Percentiles rank a stretch among this genome's conserved stretches.
Conservation (phyloP, 2,113 vertebrate genomes). For the Sphaerodactylus townsendi region DNA sequence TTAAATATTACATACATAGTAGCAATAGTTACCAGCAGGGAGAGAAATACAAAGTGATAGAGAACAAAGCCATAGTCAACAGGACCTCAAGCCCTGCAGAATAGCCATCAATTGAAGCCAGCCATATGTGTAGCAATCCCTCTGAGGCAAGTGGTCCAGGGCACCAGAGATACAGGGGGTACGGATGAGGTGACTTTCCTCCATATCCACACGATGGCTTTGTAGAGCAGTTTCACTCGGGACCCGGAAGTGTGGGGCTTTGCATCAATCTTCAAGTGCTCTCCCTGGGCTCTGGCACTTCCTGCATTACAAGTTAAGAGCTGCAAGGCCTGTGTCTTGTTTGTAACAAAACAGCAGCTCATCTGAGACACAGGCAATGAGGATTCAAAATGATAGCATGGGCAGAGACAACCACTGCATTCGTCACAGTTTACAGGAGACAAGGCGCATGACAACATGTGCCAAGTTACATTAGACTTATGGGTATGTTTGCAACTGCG, state of each 20-base stretch:
- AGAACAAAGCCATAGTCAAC: not conserved
- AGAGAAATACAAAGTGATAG: not conserved
- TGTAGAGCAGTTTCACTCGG: not conserved
- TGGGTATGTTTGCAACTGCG: not conserved
- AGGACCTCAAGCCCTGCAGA: not conserved
- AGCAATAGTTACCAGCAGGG: too few relatives aligned
- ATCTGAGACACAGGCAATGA: rapidly evolving
- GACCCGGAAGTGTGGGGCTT: not conserved
- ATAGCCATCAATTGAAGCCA: not conserved
- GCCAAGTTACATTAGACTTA: not conserved
- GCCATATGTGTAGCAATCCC: not conserved
- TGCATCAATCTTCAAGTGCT: too few relatives aligned
- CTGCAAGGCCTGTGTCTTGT: not conserved
- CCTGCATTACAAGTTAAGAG: not conserved
- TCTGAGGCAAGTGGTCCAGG: too few relatives aligned
- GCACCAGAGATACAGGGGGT: not conserved
- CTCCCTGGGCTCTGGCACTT: not conserved
- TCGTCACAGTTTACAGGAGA: not conserved
- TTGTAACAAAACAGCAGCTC: not conserved
- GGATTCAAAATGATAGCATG: rapidly evolving
- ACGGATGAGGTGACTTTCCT: not conserved
- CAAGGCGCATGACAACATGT: not conserved
- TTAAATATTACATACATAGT: not conserved
- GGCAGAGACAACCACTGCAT: not conserved
- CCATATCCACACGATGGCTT: too few relatives aligned